A percentile compares a stretch with the other conserved stretches of the same genome.
These are phyloP conservation scores for Gallinago solitaria DNA, from an alignment of 2,797 vertebrate species.

Conservation along the genomic window DNA sequence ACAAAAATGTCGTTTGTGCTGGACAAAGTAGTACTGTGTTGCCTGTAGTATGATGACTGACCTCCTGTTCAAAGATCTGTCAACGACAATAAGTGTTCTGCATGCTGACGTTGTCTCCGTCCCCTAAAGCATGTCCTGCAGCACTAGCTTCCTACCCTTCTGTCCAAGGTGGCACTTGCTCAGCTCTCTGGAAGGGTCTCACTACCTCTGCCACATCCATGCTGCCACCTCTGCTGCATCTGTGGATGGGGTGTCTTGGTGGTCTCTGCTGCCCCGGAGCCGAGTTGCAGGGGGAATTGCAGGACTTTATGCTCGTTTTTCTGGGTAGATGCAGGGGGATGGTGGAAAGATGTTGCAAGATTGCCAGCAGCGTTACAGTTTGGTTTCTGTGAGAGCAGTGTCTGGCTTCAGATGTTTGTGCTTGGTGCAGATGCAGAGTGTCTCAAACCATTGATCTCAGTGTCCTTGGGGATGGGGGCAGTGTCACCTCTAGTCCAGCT, in stretches of 20 bases:
- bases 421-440: neutral
- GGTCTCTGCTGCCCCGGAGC: neutral
- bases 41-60: neutral
- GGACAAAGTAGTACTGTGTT: neutral
- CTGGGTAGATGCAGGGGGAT: neutral
- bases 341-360: neutral
- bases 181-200: neutral
- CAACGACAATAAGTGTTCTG: neutral
- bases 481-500: neutral
- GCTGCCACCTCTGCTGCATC: neutral
- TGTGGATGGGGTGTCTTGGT: neutral
- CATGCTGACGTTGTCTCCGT: neutral
- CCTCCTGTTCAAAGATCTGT: neutral
- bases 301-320: neutral
- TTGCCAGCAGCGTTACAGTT: neutral
- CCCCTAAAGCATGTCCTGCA: neutral
- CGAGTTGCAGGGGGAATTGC: neutral
- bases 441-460: neutral
- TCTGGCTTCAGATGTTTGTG: neutral
- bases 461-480: neutral
- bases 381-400: neutral
- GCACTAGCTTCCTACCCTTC: neutral
- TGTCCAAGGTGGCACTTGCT: neutral
- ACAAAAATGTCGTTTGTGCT: constrained; percentile 13
- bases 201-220: neutral